These are phyloP conservation scores for Phacellophora camtschatica DNA, from an alignment of 30 jellyfish, hydroid and myxozoan species.

Conservation along the genomic window DNA sequence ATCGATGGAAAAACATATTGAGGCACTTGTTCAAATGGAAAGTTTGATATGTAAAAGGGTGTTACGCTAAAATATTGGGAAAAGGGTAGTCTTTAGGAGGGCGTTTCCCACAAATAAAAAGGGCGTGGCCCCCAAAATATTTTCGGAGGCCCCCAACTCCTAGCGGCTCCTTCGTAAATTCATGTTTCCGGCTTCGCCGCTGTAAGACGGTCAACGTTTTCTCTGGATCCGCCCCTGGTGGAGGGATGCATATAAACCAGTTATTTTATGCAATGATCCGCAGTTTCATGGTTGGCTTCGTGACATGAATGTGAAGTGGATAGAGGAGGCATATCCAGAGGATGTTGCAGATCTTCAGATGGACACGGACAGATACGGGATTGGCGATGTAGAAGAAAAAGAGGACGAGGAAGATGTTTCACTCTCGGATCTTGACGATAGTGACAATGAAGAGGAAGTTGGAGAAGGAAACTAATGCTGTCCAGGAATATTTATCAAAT, in stretches of 20 bases:
- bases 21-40: too few relatives aligned
- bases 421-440: background rate
- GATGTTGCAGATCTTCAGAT: background rate
- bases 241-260: background rate
- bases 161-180: too few relatives aligned
- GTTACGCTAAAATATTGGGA: too few relatives aligned
- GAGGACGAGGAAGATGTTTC: background rate
- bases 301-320: background rate
- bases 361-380: background rate
- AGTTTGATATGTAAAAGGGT: too few relatives aligned
- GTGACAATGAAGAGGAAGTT: conserved; percentile 7
- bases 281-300: background rate
- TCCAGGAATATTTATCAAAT: background rate
- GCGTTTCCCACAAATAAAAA: too few relatives aligned
- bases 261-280: background rate
- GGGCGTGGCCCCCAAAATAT: too few relatives aligned
- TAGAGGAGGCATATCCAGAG: background rate
- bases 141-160: too few relatives aligned
- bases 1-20: too few relatives aligned
- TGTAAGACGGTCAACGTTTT: too few relatives aligned
- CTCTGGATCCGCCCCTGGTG: too few relatives aligned
- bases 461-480: background rate
- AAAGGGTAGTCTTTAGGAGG: too few relatives aligned
- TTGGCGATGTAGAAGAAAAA: background rate
- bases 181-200: too few relatives aligned